Conservation (phyloP, 2,113 vertebrate genomes). For the Talpa occidentalis region DNA sequence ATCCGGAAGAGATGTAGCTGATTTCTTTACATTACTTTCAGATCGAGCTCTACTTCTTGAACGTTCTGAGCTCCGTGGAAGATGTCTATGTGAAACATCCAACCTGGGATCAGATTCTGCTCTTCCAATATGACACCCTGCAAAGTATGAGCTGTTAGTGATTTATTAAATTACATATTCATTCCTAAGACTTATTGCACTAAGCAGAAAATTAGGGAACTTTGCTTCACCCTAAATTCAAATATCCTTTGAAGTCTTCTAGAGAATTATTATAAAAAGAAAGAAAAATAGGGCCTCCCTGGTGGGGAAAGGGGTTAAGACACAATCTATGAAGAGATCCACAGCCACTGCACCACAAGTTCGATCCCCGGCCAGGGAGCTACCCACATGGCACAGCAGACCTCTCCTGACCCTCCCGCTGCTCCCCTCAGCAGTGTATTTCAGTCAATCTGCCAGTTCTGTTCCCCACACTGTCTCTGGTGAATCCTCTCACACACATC, state of each 20-base stretch:
- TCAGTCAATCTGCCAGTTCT: no score
- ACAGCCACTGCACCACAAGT: no score
- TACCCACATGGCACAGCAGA: no score
- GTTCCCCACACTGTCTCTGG: no score
- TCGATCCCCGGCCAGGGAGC: no score
- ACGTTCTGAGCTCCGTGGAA: conserved; percentile 84
- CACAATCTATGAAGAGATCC: no score
- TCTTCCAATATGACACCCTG: conserved; percentile 80
- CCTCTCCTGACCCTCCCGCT: no score
- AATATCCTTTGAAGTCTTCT: conserved; percentile 14
- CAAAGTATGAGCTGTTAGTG: conserved; percentile 64
- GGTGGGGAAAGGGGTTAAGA: no score
- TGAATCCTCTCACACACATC: no score
- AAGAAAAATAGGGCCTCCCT: conserved; percentile 18
- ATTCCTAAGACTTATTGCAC: background rate
- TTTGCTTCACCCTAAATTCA: conserved; percentile 52
- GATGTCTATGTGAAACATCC: conserved; percentile 80
- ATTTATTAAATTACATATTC: background rate
- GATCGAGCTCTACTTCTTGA: conserved; percentile 83
- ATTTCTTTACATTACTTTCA: conserved; percentile 83
- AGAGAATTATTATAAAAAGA: background rate
- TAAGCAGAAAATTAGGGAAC: conserved; percentile 34
- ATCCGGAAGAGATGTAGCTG: conserved; percentile 74
- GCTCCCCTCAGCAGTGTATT: no score
- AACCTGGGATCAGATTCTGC: conserved; percentile 88